Percentiles rank a stretch among this genome's conserved stretches.
Evolutionary conservation across 2,797 vertebrate species (phyloP).

Genomic region (Falco biarmicus): DNA sequence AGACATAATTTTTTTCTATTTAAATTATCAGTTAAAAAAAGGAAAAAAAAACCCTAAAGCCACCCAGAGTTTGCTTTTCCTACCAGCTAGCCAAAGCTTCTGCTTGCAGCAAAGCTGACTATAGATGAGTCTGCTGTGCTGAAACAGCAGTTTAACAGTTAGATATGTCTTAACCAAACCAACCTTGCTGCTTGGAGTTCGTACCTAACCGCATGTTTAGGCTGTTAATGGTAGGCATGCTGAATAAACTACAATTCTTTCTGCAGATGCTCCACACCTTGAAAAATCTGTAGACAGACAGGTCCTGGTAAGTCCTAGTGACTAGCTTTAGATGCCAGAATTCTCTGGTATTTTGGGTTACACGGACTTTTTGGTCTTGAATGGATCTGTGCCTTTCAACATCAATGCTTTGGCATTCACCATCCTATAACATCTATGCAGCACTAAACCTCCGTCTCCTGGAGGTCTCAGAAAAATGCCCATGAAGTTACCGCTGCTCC

Average conservation of each 20-base stretch:
- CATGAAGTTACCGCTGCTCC: neutral
- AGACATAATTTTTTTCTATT: neutral
- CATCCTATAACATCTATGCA: neutral
- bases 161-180: neutral
- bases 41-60: fast-evolving
- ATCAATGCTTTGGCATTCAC: neutral
- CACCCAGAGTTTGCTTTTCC: fast-evolving
- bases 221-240: neutral
- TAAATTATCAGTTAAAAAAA: neutral
- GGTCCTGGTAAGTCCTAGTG: neutral
- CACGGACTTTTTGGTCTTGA: neutral
- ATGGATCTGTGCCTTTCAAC: neutral
- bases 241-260: neutral
- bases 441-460: neutral
- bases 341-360: neutral
- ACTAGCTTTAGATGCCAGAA: neutral
- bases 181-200: neutral
- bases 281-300: neutral
- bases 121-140: neutral
- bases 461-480: neutral
- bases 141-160: neutral
- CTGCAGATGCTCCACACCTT: neutral
- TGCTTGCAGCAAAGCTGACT: neutral
- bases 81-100: neutral
- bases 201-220: neutral